A percentile compares a stretch with the other conserved stretches of the same genome.
These are phyloP conservation scores for Phragmatobia fuliginosa DNA, from an alignment of 2,888 invertebrate genomes.

Conservation along the genomic window DNA sequence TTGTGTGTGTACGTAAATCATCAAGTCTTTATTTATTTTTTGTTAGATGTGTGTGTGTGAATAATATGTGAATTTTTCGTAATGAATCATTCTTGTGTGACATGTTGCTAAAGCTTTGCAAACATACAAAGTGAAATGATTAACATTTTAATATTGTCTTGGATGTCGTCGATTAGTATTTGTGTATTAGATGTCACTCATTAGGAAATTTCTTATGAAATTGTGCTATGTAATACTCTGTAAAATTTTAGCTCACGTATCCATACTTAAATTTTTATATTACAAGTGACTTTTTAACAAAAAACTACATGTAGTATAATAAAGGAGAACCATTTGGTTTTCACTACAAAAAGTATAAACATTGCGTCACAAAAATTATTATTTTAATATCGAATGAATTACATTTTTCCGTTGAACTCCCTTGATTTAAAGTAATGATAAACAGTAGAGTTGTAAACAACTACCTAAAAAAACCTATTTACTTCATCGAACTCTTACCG, in stretches of 20 bases:
- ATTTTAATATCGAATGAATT: background rate
- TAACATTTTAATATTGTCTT: background rate
- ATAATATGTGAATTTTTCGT: conserved; percentile 4
- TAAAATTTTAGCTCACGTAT: background rate
- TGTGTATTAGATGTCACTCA: too few relatives aligned
- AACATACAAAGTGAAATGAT: background rate
- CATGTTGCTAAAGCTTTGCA: background rate
- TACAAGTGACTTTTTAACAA: too few relatives aligned
- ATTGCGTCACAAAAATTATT: background rate
- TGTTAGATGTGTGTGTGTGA: conserved; percentile 9
- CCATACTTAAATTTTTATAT: background rate
- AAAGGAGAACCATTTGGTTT: too few relatives aligned
- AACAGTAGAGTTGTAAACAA: background rate
- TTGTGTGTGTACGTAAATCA: conserved; percentile 13
- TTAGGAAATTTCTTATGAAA: background rate
- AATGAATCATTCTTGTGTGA: background rate
- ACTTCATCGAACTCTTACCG: background rate
- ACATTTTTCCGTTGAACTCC: background rate
- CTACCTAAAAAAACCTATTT: background rate
- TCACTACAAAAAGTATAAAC: background rate
- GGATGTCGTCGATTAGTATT: too few relatives aligned
- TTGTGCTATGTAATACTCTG: background rate
- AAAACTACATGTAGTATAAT: too few relatives aligned
- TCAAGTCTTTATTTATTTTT: conserved; percentile 9
- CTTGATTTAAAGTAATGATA: background rate